Percentiles rank a stretch among this genome's conserved stretches.
Evolutionary conservation across 1,140 invertebrate genomes (phyloP).

Genomic region (Drosophila lacteicornis): DNA sequence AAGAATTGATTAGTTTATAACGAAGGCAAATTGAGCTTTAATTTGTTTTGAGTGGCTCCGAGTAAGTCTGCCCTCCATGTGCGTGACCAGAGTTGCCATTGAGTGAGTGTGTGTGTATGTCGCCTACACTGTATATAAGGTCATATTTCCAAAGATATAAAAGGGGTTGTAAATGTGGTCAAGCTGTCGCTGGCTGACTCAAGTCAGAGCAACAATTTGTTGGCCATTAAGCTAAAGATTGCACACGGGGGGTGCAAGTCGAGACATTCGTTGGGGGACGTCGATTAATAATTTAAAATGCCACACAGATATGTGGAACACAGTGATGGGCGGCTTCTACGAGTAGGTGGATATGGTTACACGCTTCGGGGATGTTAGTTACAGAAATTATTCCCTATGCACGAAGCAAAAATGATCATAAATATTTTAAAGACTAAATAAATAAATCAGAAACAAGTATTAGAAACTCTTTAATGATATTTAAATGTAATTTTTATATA

Average conservation of each 20-base stretch:
- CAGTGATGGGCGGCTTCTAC: neutral
- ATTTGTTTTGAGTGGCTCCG: conserved; percentile 44
- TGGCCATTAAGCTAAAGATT: conserved; percentile 50
- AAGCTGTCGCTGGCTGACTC: conserved; percentile 1
- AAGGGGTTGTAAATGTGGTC: conserved; percentile 8
- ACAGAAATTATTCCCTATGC: neutral
- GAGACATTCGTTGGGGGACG: conserved; percentile 6
- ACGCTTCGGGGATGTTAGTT: neutral
- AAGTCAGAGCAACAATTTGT: conserved; percentile 55
- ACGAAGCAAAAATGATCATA: too few species aligned
- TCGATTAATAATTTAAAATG: conserved; percentile 58
- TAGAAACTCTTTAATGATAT: too few species aligned
- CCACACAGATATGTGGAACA: conserved; percentile 12
- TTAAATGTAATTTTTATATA: too few species aligned
- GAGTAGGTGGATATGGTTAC: neutral
- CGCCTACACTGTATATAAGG: conserved; percentile 42
- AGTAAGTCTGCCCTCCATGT: conserved; percentile 29
- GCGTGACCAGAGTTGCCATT: conserved; percentile 35
- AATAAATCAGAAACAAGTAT: too few species aligned
- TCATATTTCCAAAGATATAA: conserved; percentile 9
- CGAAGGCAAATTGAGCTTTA: conserved; percentile 65
- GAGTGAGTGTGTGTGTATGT: neutral
- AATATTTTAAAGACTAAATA: neutral
- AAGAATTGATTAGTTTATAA: conserved; percentile 65
- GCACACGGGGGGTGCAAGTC: conserved; percentile 16